Evolutionary conservation across 2,797 vertebrate species (phyloP), one percentile per base, ranked within the genome.

Genomic region (Leptatherina wallacei): DNA sequence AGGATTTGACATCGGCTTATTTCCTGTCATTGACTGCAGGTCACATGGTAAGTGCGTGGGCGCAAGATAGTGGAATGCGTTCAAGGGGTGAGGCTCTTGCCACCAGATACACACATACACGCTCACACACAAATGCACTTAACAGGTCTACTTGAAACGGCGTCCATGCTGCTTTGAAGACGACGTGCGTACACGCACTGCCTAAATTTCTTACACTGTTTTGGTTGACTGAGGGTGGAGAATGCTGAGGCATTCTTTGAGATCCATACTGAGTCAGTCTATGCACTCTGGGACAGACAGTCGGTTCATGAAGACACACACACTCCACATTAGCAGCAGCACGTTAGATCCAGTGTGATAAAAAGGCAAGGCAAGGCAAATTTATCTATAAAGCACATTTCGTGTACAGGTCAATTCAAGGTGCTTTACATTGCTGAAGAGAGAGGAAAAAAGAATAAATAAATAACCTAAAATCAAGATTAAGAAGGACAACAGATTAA

Each of bases 1-100:
- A 91, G 90, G 90, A 94, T 93, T 90, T 90, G 86, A 93, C 90
- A 91, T 92, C 55, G 62, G 76, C 86, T 89, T 87, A 89, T 86
- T 94, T 93, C 90, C 92, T 94, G 92, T 93, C 92, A 88, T 88
- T 93, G 89, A 89, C 83, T 83, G 66, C 12, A 61, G 90, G 93
- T 94, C 90, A 94, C 91, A 93, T 91, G 92, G 66, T 35, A 69
- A 91, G 78, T 91, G 92, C 88, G 93, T 93, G 89, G 93, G 94
- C 69, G 91, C 72, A 62, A 92, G 91, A 93, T 92, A 93, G 89
- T 87, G 89, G 90, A 93, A 94, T 92, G 92, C 87, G 86, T 92
- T 92, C 88, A 90, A 93, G 89, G 91, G 90, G 91, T 83, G 85
- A 92, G 91, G 91, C 88, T 80, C 82, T 85, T 77, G 81, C 84